Evolutionary conservation across 2,113 vertebrate species (phyloP).

Genomic region (Potamarius usumacintae): DNA sequence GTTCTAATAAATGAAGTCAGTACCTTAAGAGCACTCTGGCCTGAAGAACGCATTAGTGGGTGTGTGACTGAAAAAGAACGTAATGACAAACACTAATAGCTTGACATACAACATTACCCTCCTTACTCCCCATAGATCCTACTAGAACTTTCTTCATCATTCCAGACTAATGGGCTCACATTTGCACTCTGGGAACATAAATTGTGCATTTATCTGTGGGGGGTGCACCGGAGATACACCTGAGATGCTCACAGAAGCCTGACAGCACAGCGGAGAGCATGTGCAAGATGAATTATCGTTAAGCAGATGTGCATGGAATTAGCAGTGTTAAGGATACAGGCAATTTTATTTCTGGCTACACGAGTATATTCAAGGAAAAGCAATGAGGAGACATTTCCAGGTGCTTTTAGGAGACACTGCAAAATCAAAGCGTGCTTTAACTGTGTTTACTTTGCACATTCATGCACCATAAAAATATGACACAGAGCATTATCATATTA

Average conservation of each 20-base stretch:
- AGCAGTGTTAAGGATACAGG: not conserved
- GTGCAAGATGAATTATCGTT: conserved; percentile 14
- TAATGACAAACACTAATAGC: conserved; percentile 43
- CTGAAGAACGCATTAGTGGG: conserved; percentile 15
- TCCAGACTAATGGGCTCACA: conserved; percentile 26
- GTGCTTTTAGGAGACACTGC: not conserved
- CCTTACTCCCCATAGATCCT: conserved; percentile 21
- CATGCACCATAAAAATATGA: not conserved
- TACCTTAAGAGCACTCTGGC: conserved; percentile 7
- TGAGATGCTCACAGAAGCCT: conserved; percentile 25
- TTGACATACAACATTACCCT: conserved; percentile 40
- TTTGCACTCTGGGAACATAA: conserved; percentile 36
- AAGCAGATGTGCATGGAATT: conserved; percentile 22
- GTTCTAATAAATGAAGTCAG: conserved; percentile 21
- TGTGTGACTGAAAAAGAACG: conserved; percentile 4
- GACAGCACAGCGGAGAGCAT: not conserved
- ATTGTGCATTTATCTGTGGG: conserved; percentile 33
- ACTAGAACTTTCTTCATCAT: conserved; percentile 31
- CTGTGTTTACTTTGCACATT: not conserved
- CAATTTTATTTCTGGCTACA: conserved; percentile 23
- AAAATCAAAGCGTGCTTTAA: not conserved
- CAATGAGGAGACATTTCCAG: not conserved
- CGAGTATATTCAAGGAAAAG: not conserved
- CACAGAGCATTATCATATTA: conserved; percentile 15
- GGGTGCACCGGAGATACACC: not conserved